Conservation (phyloP, 2,797 vertebrate species). For the Mycteria americana region DNA sequence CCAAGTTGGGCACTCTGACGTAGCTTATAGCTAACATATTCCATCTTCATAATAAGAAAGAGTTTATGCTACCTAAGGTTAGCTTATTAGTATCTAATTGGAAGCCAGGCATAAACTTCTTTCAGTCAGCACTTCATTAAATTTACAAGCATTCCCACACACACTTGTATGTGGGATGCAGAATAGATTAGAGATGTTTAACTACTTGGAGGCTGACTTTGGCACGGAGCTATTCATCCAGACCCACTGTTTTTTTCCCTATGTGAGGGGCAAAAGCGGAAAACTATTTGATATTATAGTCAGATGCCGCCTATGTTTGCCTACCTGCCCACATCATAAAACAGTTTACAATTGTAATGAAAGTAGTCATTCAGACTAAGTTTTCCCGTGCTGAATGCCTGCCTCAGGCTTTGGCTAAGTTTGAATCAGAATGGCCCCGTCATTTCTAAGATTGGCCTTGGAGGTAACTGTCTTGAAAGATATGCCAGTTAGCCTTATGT, state of each 20-base stretch:
- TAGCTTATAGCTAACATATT: background rate
- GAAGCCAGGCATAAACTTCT: background rate
- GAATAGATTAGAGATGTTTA: background rate
- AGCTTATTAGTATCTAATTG: conserved; percentile 2
- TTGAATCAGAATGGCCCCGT: background rate
- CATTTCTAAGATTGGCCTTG: background rate
- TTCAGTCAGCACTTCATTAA: conserved; percentile 19
- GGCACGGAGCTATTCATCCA: background rate
- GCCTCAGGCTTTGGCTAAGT: background rate
- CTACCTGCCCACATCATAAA: background rate
- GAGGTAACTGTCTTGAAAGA: background rate
- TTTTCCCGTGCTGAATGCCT: background rate
- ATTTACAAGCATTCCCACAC: background rate
- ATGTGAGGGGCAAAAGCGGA: background rate
- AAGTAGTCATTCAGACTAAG: background rate
- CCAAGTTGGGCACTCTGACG: background rate
- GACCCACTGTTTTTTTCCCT: background rate
- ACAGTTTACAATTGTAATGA: background rate
- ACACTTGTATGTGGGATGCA: background rate
- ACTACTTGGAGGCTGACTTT: background rate
- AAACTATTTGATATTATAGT: background rate
- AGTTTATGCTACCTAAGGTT: background rate
- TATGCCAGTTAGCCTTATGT: background rate
- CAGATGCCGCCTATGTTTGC: background rate
- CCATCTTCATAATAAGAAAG: background rate